These are phyloP conservation scores for Drosophila arizonae DNA, from an alignment of 1,140 invertebrate species.

Conservation along the genomic window DNA sequence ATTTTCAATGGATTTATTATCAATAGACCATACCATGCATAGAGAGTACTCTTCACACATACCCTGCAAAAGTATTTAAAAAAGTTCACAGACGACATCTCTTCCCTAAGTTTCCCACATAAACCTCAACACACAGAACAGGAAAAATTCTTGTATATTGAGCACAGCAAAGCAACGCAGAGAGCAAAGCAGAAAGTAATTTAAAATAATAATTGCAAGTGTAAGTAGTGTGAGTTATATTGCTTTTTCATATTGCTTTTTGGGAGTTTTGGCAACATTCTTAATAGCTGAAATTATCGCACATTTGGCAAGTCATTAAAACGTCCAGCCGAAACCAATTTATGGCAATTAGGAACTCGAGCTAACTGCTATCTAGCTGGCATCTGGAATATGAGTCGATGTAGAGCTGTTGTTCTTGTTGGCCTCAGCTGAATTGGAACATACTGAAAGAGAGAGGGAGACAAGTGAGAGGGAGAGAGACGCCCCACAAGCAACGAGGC, in stretches of 20 bases:
- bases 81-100: no score
- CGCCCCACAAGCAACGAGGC: neutral
- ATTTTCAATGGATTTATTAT: no score
- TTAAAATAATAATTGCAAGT: slow-evolving; percentile 7
- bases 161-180: no score
- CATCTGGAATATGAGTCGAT: slow-evolving; percentile 23
- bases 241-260: neutral
- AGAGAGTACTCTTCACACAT: no score
- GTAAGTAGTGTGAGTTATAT: neutral
- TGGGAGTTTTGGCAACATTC: slow-evolving; percentile 19
- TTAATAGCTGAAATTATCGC: slow-evolving; percentile 18
- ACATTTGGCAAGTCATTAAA: slow-evolving; percentile 37
- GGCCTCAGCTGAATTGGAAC: slow-evolving; percentile 17
- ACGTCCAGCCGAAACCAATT: slow-evolving; percentile 33
- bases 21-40: no score
- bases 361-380: slow-evolving; percentile 9
- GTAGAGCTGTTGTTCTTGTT: neutral
- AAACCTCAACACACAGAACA: no score
- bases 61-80: no score
- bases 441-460: no score
- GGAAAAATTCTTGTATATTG: no score
- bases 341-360: slow-evolving; percentile 36
- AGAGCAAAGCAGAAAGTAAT: neutral
- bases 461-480: no score
- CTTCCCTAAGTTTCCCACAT: no score